These are phyloP conservation scores for Pseudomyrmex sp. DNA, from an alignment of 1,140 invertebrate genomes.

Conservation along the genomic window DNA sequence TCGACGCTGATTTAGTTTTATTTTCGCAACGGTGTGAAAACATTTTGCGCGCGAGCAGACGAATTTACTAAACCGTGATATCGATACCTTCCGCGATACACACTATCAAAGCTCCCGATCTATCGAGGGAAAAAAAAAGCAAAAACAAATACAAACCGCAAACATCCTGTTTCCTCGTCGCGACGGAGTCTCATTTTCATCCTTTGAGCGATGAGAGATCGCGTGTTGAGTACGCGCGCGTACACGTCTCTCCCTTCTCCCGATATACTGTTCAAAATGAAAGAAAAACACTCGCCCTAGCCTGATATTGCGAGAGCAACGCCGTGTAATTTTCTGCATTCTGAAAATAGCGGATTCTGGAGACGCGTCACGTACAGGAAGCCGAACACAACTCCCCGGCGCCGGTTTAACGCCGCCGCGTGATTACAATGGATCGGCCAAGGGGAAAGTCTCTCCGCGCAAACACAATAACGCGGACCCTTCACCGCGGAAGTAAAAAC, in stretches of 20 bases:
- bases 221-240: neutral
- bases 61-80: neutral
- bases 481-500: neutral
- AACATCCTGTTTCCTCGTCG: neutral
- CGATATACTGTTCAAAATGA: slow-evolving; percentile 32
- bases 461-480: neutral
- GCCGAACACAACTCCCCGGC: neutral
- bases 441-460: neutral
- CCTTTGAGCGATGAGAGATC: slow-evolving; percentile 28
- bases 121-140: neutral
- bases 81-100: neutral
- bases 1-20: neutral
- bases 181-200: slow-evolving; percentile 20
- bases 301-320: neutral
- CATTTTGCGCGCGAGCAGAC: neutral
- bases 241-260: slow-evolving; percentile 5
- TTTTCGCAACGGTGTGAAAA: neutral
- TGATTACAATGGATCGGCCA: slow-evolving; percentile 16
- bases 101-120: neutral
- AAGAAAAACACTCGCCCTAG: slow-evolving; percentile 40
- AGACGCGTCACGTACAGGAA: slow-evolving; percentile 37
- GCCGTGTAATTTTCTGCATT: slow-evolving; percentile 38
- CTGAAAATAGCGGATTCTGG: slow-evolving; percentile 36
- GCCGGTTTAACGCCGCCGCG: neutral
- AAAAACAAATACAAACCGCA: neutral